These are phyloP conservation scores for Erethizon dorsatum DNA, from an alignment of 2,797 vertebrate species.

Conservation along the genomic window DNA sequence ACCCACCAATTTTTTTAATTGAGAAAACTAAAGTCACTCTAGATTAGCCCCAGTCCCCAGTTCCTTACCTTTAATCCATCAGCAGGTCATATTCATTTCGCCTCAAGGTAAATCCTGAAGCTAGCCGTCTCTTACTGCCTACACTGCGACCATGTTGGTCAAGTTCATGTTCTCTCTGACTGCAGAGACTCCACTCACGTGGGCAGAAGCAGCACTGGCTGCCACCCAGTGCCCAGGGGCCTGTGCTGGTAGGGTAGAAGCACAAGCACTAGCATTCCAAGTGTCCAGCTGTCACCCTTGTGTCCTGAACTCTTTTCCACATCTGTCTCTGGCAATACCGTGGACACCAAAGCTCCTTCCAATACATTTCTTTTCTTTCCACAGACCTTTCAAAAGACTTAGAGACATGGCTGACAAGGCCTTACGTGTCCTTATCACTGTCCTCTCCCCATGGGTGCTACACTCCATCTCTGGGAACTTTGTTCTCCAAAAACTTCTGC, in stretches of 20 bases:
- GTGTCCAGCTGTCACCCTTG: neutral
- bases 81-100: neutral
- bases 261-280: neutral
- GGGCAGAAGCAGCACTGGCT: neutral
- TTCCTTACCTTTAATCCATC: neutral
- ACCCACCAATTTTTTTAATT: neutral
- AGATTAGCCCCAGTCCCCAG: neutral
- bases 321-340: neutral
- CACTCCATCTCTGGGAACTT: fast-evolving
- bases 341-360: neutral
- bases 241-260: no score
- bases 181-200: neutral
- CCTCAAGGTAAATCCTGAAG: neutral
- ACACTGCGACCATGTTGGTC: no score
- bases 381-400: neutral
- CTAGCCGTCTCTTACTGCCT: neutral
- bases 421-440: neutral
- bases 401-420: neutral
- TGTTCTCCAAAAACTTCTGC: neutral
- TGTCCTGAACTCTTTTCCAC: neutral
- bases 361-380: neutral
- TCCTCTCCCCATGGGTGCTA: neutral
- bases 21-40: neutral
- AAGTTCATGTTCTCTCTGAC: neutral
- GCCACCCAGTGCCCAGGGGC: neutral